These are phyloP conservation scores for Caenorhabditis sulstoni DNA, from an alignment of 2,888 invertebrate genomes.

Conservation along the genomic window DNA sequence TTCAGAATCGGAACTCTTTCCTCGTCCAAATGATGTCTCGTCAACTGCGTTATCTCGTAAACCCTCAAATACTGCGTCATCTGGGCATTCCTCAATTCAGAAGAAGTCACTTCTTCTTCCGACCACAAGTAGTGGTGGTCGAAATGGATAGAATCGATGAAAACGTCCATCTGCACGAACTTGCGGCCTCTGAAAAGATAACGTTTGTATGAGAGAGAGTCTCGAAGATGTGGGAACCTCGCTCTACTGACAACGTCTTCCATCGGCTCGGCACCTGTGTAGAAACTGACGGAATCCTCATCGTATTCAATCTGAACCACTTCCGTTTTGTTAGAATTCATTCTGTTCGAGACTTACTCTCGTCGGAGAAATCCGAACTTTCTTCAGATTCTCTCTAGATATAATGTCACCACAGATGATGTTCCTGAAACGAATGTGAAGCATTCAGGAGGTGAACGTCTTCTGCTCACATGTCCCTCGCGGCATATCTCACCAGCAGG, in stretches of 20 bases:
- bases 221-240: conserved; percentile 1
- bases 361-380: conserved; percentile 11
- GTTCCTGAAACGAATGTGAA: conserved; percentile 10
- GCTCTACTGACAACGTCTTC: conserved; percentile 16
- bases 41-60: conserved; percentile 43
- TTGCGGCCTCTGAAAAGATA: conserved; percentile 18
- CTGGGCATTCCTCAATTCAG: conserved; percentile 38
- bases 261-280: conserved; percentile 32
- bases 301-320: conserved; percentile 29
- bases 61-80: conserved; percentile 48
- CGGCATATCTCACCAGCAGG: conserved; percentile 29
- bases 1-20: conserved; percentile 29
- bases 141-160: conserved; percentile 62
- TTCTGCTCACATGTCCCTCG: conserved; percentile 11
- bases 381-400: conserved; percentile 18
- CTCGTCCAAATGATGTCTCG: conserved; percentile 44
- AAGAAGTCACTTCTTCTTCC: conserved; percentile 36
- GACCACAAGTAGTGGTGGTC: conserved; percentile 59
- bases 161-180: conserved; percentile 53
- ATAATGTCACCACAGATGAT: conserved; percentile 22
- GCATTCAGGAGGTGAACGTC: background rate
- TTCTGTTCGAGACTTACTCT: conserved; percentile 12
- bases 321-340: background rate
- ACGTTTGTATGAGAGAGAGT: background rate
- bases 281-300: conserved; percentile 40